These are phyloP conservation scores for Meloidogyne exigua DNA, from an alignment of 1,140 invertebrate species.

Conservation along the genomic window DNA sequence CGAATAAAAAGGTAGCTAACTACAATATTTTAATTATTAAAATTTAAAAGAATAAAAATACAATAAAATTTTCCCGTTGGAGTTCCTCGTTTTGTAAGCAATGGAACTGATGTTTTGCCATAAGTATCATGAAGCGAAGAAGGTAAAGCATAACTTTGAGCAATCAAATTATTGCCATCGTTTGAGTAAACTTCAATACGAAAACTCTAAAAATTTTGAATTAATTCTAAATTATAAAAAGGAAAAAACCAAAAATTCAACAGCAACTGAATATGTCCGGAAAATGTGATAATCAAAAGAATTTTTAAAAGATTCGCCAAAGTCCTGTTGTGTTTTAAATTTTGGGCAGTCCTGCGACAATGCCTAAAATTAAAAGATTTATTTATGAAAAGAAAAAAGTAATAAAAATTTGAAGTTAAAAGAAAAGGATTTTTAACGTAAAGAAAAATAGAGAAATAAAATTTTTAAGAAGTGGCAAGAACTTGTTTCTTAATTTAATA, in stretches of 20 bases:
- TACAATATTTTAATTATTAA: slow-evolving; percentile 10
- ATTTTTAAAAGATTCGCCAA: slow-evolving; percentile 56
- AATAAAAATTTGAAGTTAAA: neutral
- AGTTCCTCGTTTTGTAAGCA: slow-evolving; percentile 52
- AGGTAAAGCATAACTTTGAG: slow-evolving; percentile 58
- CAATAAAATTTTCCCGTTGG: slow-evolving; percentile 58
- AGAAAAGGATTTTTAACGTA: neutral
- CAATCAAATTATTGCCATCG: slow-evolving; percentile 40
- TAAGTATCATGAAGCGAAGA: slow-evolving; percentile 56
- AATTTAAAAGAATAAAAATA: slow-evolving; percentile 18
- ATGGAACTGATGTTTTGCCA: slow-evolving; percentile 55
- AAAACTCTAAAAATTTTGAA: slow-evolving; percentile 47
- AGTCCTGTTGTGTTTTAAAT: slow-evolving; percentile 48
- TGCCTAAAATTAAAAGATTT: slow-evolving; percentile 37
- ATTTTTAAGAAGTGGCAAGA: slow-evolving; percentile 5
- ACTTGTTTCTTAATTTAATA: neutral
- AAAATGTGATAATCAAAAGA: slow-evolving; percentile 55
- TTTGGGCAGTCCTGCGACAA: slow-evolving; percentile 40
- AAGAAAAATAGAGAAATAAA: neutral
- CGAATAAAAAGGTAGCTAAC: slow-evolving; percentile 52
- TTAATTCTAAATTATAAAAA: neutral
- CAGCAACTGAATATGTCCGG: slow-evolving; percentile 56
- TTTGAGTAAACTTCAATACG: slow-evolving; percentile 54
- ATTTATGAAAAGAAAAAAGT: neutral
- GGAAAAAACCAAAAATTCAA: slow-evolving; percentile 56